Evolutionary conservation across 1,140 invertebrate genomes (phyloP).

Genomic region (Atta cephalotes): DNA sequence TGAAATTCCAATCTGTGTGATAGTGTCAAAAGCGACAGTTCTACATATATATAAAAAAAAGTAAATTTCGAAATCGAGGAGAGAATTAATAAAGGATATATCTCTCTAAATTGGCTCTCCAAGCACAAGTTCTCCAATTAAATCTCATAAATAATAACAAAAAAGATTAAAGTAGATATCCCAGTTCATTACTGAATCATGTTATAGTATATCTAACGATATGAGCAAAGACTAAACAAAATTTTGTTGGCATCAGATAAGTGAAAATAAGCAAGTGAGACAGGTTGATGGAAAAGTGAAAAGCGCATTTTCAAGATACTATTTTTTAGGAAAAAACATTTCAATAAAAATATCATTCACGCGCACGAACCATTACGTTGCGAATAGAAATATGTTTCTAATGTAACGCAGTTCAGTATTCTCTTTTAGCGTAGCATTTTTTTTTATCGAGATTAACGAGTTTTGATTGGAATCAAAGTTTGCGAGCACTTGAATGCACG

Average conservation of each 20-base stretch:
- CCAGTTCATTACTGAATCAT: neutral
- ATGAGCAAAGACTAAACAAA: too few species aligned
- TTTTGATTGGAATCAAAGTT: neutral
- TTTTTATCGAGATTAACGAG: too few species aligned
- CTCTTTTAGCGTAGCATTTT: neutral
- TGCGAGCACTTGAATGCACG: neutral
- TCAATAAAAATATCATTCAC: neutral
- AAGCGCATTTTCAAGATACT: neutral
- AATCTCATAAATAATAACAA: neutral
- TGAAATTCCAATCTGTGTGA: too few species aligned
- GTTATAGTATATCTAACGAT: neutral
- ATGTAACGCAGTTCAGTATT: neutral
- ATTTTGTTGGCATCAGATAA: neutral
- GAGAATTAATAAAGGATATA: neutral
- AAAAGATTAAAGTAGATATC: constrained; percentile 8
- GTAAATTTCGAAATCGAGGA: neutral
- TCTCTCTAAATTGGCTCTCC: neutral
- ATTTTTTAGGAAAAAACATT: neutral
- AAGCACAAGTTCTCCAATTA: neutral
- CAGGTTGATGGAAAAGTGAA: neutral
- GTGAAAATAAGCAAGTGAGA: neutral
- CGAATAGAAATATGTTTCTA: neutral
- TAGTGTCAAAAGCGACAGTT: neutral
- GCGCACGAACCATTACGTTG: neutral
- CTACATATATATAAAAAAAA: neutral